Evolutionary conservation across 2,888 invertebrate genomes (phyloP), one percentile per base, ranked within the genome.

Genomic region (Melanotus villosus): DNA sequence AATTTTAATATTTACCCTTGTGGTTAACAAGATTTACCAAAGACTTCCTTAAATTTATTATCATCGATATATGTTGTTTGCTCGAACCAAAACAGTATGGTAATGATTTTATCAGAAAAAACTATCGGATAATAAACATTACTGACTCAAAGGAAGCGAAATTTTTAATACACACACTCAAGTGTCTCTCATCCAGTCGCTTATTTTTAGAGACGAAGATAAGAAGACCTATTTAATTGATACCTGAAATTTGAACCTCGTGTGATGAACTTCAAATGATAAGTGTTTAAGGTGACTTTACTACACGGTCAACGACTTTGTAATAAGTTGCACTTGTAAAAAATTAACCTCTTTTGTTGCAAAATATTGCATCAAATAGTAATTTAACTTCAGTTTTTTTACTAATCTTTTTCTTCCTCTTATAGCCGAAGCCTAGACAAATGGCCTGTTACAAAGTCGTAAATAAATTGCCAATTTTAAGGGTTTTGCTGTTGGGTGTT

Each of bases 201-300:
- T 6, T 43, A 43, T 43, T 43, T 47, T 47, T 47, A 47, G 47
- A 23, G 4, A 23, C 6, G 47, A 26, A 2, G 19, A 43, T 18
- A 19, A 10, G 10, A 43, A 43, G 10, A 19, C 43, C 19, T 18
- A 43, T 19, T 43, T 19, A 19, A 23, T 23, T n/a, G 47, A 23
- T 12, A 47, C 47, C 47, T 47, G 47, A 47, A 47, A 47, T 47
- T 47, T 47, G 47, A 47, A 19, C 47, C 23, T 47, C 12, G 43
- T 23, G 6, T 12, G 14, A 21, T 26, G 23, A 21, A 23, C 47
- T 47, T 47, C 23, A 47, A 47, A 47, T 47, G 23, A 23, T 12
- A 23, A 47, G 23, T 23, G 5, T 38, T 10, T 34, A 14, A 41
- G 45, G 45, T 21, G 3, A 45, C n/a, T n/a, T n/a, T n/a, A n/a